These are phyloP conservation scores for Drosophila miranda DNA, from an alignment of 1,140 invertebrate species.

Conservation along the genomic window DNA sequence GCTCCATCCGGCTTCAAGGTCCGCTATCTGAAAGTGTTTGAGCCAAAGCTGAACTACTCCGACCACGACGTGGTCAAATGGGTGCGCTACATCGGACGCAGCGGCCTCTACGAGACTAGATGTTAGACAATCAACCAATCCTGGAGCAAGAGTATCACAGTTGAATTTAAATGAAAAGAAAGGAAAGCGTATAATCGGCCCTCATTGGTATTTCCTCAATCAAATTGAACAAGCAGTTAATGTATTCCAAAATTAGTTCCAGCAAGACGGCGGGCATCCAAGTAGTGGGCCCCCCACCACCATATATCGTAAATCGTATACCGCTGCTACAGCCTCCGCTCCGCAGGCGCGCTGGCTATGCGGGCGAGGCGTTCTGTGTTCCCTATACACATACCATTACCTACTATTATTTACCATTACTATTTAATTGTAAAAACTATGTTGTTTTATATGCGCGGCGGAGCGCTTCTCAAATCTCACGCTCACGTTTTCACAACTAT, in stretches of 20 bases:
- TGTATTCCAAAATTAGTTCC: conserved; percentile 75
- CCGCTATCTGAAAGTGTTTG: conserved; percentile 99
- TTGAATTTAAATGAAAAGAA: conserved; percentile 55
- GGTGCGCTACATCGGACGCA: conserved; percentile 99
- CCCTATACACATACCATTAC: conserved; percentile 69
- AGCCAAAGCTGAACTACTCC: conserved; percentile 99
- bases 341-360: conserved; percentile 23
- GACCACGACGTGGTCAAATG: conserved; percentile 99
- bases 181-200: conserved; percentile 41
- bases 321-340: conserved; percentile 26
- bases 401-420: conserved; percentile 63
- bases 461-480: conserved; percentile 68
- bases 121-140: conserved; percentile 86
- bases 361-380: conserved; percentile 26
- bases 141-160: conserved; percentile 51
- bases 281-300: conserved; percentile 20
- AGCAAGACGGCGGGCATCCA: conserved; percentile 37
- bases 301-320: conserved; percentile 23
- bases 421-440: conserved; percentile 63
- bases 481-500: conserved; percentile 50
- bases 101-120: conserved; percentile 99
- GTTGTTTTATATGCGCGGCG: conserved; percentile 61
- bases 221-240: conserved; percentile 72
- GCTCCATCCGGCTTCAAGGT: conserved; percentile 99
- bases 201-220: conserved; percentile 71